Evolutionary conservation across 2,888 invertebrate species (phyloP), one percentile per base, ranked within the genome.

Genomic region (Malthinus seriepunctatus): DNA sequence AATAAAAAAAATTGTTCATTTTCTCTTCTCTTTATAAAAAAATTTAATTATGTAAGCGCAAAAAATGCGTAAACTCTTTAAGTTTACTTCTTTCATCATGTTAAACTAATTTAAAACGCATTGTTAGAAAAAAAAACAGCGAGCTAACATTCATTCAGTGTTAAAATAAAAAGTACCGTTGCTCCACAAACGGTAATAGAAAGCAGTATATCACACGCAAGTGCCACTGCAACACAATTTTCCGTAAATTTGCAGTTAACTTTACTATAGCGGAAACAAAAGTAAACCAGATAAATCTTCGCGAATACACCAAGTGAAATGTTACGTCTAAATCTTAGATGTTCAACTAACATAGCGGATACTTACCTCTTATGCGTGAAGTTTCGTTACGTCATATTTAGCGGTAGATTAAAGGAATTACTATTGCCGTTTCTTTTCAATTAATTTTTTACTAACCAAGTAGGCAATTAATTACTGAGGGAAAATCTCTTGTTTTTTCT

Each of bases 321-420:
- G 9, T 9, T 15, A 34, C 14, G 23, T 8, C 23, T 32, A 44
- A 12, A 51, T 51, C 15, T 39, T 45, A 2, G 23, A 12, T 55
- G 55, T 39, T 32, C 55, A 56, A 51, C 61, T 60, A 62, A 66
- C 63, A 63, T 66, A 63, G 68, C 66, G 65, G 66, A 56, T 62
- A 56, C 62, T 63, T 62, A 56, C 62, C 62, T 42, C 62, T 56
- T 63, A 60, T 60, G 65, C 62, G 65, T 54, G 63, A 58, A 61
- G 60, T 55, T 50, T 32, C 23, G 57, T 62, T 64, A 63, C 62
- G 66, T 65, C 67, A 65, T 53, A 55, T 48, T 48, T 35, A 39
- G 10, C 34, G 12, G 48, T 39, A 46, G n/a, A 42, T 42, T 23
- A 23, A 23, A 23, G 23, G 23, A 23, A 23, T 23, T 2, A 5